Evolutionary conservation across 2,113 vertebrate species (phyloP).

Genomic region (Otus sunia): DNA sequence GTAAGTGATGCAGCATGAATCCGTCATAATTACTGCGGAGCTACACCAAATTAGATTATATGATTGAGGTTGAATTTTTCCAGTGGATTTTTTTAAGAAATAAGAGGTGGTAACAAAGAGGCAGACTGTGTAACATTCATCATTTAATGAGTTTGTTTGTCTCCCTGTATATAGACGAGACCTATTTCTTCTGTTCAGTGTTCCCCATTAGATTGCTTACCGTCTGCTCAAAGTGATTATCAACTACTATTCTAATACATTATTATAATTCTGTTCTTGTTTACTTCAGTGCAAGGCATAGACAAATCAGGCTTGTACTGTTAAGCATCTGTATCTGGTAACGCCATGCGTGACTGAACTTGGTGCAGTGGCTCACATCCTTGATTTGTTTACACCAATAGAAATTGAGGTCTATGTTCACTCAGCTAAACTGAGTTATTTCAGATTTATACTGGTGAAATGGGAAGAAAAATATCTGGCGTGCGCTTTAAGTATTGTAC

Average conservation of each 20-base stretch:
- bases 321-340: background rate
- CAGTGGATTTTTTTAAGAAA: background rate
- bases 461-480: background rate
- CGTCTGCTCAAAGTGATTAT: background rate
- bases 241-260: background rate
- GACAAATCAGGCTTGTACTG: background rate
- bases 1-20: conserved; percentile 2
- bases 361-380: background rate
- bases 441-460: background rate
- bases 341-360: background rate
- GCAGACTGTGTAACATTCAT: background rate
- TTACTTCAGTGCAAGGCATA: background rate
- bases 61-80: background rate
- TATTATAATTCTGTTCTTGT: background rate
- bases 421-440: background rate
- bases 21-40: background rate
- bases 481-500: background rate
- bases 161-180: background rate
- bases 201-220: background rate
- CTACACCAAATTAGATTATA: background rate
- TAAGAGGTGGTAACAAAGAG: background rate
- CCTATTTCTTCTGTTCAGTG: background rate
- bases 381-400: background rate
- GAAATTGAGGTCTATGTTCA: background rate
- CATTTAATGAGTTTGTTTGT: background rate